Conservation (phyloP, 2,888 invertebrate species). For the Apamea crenata region DNA sequence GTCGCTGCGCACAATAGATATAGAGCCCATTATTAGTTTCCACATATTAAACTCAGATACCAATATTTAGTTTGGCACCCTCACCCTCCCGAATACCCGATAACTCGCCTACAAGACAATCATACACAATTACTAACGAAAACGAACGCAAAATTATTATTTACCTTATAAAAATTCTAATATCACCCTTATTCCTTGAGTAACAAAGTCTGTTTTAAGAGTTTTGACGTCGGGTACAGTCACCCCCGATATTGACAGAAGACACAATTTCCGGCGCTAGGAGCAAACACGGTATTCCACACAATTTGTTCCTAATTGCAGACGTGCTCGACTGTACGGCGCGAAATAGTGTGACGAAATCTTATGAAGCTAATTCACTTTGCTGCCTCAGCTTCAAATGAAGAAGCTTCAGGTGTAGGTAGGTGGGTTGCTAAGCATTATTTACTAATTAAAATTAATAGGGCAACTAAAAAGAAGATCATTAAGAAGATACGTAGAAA, state of each 20-base stretch:
- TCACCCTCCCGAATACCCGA: conserved; percentile 60
- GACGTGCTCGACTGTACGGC: conserved; percentile 64
- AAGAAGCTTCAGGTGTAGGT: conserved; percentile 30
- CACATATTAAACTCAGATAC: conserved; percentile 68
- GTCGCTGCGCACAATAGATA: conserved; percentile 29
- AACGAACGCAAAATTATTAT: conserved; percentile 59
- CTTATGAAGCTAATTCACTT: conserved; percentile 54
- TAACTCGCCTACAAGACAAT: conserved; percentile 74
- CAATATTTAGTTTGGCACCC: conserved; percentile 74
- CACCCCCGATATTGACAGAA: conserved; percentile 81
- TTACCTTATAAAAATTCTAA: conserved; percentile 29
- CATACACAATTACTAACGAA: conserved; percentile 75
- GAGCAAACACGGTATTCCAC: conserved; percentile 75
- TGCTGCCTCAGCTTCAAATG: conserved; percentile 25
- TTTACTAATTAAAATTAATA: background rate
- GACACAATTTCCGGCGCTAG: conserved; percentile 82
- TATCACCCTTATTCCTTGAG: conserved; percentile 42
- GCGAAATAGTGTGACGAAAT: conserved; percentile 45
- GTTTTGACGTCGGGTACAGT: conserved; percentile 63
- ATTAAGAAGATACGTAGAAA: background rate
- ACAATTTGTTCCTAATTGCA: conserved; percentile 84
- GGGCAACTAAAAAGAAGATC: background rate
- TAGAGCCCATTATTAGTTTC: conserved; percentile 63
- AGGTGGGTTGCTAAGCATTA: background rate
- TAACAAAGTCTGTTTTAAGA: conserved; percentile 36